Evolutionary conservation across 2,888 invertebrate genomes (phyloP).

Genomic region (Andrena bicolor): DNA sequence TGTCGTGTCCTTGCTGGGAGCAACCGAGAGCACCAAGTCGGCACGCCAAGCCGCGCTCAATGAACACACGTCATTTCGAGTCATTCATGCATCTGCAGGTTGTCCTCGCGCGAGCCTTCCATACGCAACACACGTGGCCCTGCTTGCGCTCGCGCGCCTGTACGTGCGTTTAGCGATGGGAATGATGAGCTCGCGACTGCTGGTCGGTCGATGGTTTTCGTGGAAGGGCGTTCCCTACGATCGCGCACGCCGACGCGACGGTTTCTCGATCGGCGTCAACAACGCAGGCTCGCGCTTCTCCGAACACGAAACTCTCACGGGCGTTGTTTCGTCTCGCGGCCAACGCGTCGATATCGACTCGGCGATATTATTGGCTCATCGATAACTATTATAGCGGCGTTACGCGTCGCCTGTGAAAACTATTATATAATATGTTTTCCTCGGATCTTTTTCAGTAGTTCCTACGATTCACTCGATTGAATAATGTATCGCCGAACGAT

Average conservation of each 20-base stretch:
- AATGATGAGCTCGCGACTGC: slow-evolving; percentile 52
- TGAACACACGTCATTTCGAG: slow-evolving; percentile 83
- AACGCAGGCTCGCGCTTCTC: no score
- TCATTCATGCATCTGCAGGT: slow-evolving; percentile 83
- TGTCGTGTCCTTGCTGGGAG: slow-evolving; percentile 81
- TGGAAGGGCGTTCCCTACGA: not conserved
- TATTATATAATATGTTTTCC: slow-evolving; percentile 24
- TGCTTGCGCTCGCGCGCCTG: slow-evolving; percentile 36
- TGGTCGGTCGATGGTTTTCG: slow-evolving; percentile 22
- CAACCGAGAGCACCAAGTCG: slow-evolving; percentile 71
- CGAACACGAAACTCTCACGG: not conserved
- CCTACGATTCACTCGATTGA: not conserved
- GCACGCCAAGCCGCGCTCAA: slow-evolving; percentile 78
- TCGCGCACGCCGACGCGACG: no score
- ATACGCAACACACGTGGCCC: slow-evolving; percentile 68
- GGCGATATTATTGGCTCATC: not conserved
- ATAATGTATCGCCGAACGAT: not conserved
- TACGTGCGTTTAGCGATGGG: slow-evolving; percentile 57
- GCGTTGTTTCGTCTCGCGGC: not conserved
- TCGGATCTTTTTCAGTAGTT: not conserved
- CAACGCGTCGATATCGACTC: not conserved
- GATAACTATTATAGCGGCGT: slow-evolving; percentile 5
- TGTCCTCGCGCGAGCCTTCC: slow-evolving; percentile 74
- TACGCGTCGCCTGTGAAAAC: slow-evolving; percentile 20
- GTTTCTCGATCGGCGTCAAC: slow-evolving; percentile 4